These are phyloP conservation scores for Apocrypta bakeri DNA, from an alignment of 1,140 invertebrate species.

Conservation along the genomic window DNA sequence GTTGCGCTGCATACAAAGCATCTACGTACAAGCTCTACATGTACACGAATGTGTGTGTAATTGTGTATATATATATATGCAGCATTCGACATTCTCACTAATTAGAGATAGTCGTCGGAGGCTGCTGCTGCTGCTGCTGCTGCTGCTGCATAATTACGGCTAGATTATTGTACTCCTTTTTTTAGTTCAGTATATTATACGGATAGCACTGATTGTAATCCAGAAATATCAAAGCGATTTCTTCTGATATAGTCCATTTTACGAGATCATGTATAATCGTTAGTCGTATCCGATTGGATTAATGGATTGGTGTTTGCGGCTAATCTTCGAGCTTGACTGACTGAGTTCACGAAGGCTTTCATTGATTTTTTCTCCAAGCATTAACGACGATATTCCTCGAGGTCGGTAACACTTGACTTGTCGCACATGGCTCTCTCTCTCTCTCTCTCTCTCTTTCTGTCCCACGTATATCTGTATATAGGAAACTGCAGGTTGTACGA, in stretches of 20 bases:
- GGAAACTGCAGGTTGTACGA: background rate
- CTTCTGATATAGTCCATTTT: too few species aligned
- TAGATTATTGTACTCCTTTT: background rate
- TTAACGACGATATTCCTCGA: background rate
- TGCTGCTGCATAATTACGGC: constrained; percentile 60
- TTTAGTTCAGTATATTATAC: background rate
- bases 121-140: too few species aligned
- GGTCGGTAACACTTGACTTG: background rate
- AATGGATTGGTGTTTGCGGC: too few species aligned
- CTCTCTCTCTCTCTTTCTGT: too few species aligned
- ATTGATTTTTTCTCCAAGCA: background rate
- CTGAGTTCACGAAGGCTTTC: background rate
- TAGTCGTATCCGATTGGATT: too few species aligned
- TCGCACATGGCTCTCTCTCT: too few species aligned
- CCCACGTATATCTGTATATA: constrained; percentile 11
- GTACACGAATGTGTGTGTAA: constrained; percentile 37
- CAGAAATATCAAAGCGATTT: background rate
- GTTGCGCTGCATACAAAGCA: constrained; percentile 61
- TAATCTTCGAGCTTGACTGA: too few species aligned
- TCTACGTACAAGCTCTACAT: background rate
- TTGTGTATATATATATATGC: constrained; percentile 33
- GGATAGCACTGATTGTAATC: background rate
- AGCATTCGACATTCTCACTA: constrained; percentile 58
- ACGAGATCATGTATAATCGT: too few species aligned
- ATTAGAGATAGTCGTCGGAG: constrained; percentile 60